Base-by-base conservation (phyloP, 2,888 invertebrate species). In the Cheilosia grossa region DNA sequence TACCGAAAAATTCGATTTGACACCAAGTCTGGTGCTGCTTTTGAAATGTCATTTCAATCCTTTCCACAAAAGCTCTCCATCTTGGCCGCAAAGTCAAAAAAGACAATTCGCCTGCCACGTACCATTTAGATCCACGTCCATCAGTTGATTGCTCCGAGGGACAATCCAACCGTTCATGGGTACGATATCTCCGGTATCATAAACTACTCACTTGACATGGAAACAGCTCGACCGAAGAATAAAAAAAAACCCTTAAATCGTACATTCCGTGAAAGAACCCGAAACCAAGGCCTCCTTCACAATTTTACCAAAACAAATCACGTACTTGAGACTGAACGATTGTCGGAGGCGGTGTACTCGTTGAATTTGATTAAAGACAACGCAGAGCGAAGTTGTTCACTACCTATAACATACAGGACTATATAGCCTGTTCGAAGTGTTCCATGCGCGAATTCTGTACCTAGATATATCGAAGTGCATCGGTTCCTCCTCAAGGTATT, bases 321-420 rank as follows among this genome's bases (percentile, higher is more conserved):
- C 81, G 81, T 82, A 82, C 77, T 77, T 70, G 70, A 64, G 75
- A 82, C 13, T 82, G 70, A 77, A 75, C 77, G 81, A 70, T 82
- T 75, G 77, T 61, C 53, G 49, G 64, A 59, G 64, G 67, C 17
- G 17, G 15, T 64, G 77, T 77, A 82, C 70, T 77, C 64, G 70
- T 77, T 75, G 81, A 77, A 82, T 82, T 82, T 82, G 81, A 82
- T 82, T 82, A 82, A 82, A 77, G 77, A 67, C 70, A 59, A 70
- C 64, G 64, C 44, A 82, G 70, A 82, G 64, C 70, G 53, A 44
- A 77, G 70, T 82, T 77, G 70, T 70, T 66, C 7, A 19, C 70
- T 1, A 27, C 6, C 27, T 2, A n/a, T n/a, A n/a, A 27, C 15
- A 70, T 66, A 75, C 70, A 70, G 66, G 66, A 70, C 70, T 44